These are phyloP conservation scores for Phrynosoma blainvillii DNA, from an alignment of 2,113 vertebrate genomes.

Conservation along the genomic window DNA sequence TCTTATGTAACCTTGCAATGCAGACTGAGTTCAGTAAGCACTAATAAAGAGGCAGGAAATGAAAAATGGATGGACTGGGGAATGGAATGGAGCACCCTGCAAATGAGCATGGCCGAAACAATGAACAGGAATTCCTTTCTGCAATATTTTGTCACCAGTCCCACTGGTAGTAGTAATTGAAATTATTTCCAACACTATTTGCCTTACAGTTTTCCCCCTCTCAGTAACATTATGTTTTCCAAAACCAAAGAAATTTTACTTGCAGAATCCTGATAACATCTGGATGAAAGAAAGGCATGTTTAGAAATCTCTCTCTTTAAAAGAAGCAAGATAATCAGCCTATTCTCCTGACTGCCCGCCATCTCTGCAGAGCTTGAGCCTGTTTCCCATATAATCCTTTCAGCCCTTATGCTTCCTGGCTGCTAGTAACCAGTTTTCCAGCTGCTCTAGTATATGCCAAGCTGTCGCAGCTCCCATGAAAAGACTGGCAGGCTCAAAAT, in stretches of 20 bases:
- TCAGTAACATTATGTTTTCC: neutral
- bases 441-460: constrained; percentile 12
- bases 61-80: neutral
- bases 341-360: neutral
- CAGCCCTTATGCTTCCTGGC: constrained; percentile 17
- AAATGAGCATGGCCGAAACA: neutral
- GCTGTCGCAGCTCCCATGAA: constrained; percentile 9
- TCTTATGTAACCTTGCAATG: neutral
- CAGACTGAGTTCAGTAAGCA: neutral
- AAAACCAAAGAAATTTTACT: neutral
- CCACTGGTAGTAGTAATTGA: neutral
- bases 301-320: neutral
- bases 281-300: neutral
- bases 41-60: neutral
- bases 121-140: neutral
- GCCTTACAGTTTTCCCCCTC: neutral
- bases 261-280: neutral
- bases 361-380: neutral
- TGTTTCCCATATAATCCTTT: constrained; percentile 14
- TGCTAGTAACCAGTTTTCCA: constrained; percentile 1
- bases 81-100: neutral
- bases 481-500: constrained; percentile 29
- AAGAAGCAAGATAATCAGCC: neutral
- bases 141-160: too few relatives aligned
- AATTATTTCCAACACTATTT: neutral